Percentiles rank a stretch among this genome's conserved stretches.
Evolutionary conservation across 2,888 invertebrate species (phyloP).

Genomic region (Aphidoletes aphidimyza): DNA sequence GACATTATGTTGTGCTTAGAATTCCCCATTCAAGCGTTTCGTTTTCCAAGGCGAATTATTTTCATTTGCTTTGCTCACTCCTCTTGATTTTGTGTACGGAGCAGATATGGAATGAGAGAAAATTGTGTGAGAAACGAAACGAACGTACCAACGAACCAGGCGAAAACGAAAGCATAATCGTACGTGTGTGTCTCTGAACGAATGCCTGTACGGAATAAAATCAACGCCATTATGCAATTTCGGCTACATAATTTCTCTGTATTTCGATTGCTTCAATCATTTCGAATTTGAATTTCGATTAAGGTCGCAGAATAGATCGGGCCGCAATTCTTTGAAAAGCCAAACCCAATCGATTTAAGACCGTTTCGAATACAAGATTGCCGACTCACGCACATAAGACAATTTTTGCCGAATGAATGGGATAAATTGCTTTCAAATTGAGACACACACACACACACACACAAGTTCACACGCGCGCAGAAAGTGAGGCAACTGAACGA

Average conservation of each 20-base stretch:
- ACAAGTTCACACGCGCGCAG: too few relatives aligned
- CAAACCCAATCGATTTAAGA: conserved; percentile 4
- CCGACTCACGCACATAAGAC: conserved; percentile 22
- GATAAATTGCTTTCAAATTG: conserved; percentile 1
- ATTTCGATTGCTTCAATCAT: conserved; percentile 22
- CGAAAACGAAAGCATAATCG: not conserved
- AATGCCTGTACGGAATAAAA: conserved; percentile 6
- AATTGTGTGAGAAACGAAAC: not conserved
- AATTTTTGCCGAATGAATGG: not conserved
- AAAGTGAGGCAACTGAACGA: not conserved
- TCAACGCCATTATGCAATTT: not conserved
- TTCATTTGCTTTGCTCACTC: too few relatives aligned
- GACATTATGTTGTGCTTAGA: conserved; percentile 13
- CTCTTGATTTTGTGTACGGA: too few relatives aligned
- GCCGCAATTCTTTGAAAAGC: not conserved
- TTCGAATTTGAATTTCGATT: not conserved
- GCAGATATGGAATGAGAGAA: too few relatives aligned
- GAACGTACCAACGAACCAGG: not conserved
- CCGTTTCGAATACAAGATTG: not conserved
- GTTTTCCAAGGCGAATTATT: not conserved
- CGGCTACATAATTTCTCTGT: conserved; percentile 22
- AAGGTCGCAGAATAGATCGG: not conserved
- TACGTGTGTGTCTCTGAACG: not conserved
- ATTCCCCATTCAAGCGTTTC: not conserved
- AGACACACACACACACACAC: not conserved